These are phyloP conservation scores for Lycorma delicatula DNA, from an alignment of 1,140 invertebrate genomes.

Conservation along the genomic window DNA sequence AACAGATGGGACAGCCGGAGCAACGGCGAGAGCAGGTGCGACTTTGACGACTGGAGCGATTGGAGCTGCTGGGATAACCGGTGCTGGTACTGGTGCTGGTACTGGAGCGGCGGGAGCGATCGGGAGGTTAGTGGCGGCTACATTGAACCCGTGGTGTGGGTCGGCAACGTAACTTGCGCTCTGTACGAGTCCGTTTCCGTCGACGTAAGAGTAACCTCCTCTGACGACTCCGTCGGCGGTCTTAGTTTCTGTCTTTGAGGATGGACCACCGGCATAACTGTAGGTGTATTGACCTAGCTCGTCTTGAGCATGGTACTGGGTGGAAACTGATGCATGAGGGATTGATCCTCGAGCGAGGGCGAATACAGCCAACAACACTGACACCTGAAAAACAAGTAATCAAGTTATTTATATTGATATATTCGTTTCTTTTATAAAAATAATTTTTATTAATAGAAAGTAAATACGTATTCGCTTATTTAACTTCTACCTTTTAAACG, in stretches of 20 bases:
- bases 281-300: slow-evolving; percentile 53
- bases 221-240: slow-evolving; percentile 52
- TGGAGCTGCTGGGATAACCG: slow-evolving; percentile 9
- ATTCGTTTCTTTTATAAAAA: too few relatives aligned
- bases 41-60: slow-evolving; percentile 4
- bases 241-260: slow-evolving; percentile 52
- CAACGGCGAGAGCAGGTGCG: slow-evolving; percentile 13
- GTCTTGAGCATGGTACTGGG: slow-evolving; percentile 50
- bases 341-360: too few relatives aligned
- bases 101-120: slow-evolving; percentile 11
- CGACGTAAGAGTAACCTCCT: slow-evolving; percentile 56
- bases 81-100: slow-evolving; percentile 1
- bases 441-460: too few relatives aligned
- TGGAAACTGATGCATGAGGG: slow-evolving; percentile 34
- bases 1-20: slow-evolving; percentile 24
- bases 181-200: slow-evolving; percentile 52
- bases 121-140: slow-evolving; percentile 45
- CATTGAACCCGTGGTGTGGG: slow-evolving; percentile 43
- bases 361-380: too few relatives aligned
- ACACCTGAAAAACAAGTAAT: too few relatives aligned
- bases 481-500: too few relatives aligned
- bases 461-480: too few relatives aligned
- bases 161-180: slow-evolving; percentile 52
- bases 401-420: too few relatives aligned
- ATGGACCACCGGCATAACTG: slow-evolving; percentile 55